Conservation (phyloP, 30 jellyfish, hydroid and myxozoan species). For the Rhopilema esculentum region DNA sequence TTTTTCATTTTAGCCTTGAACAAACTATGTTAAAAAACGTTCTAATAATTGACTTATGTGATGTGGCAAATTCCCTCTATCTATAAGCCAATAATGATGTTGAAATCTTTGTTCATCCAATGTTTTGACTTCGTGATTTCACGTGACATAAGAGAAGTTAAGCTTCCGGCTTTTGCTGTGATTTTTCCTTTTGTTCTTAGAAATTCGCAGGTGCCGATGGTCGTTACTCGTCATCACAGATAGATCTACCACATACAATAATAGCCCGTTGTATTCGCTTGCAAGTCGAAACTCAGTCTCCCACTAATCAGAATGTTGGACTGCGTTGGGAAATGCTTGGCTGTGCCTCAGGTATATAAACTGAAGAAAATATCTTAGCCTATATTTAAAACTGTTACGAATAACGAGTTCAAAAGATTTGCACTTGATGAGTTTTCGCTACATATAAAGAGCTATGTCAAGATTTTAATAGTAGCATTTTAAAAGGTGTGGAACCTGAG, state of each 20-base stretch:
- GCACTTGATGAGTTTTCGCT: too few species aligned
- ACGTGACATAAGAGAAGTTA: too few species aligned
- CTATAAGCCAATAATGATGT: background rate
- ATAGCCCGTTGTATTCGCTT: conserved; percentile 55
- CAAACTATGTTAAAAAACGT: too few species aligned
- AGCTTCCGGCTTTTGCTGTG: too few species aligned
- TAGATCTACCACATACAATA: conserved; percentile 57
- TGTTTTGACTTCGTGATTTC: too few species aligned
- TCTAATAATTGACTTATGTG: too few species aligned
- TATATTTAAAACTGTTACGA: background rate
- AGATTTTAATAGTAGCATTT: too few species aligned
- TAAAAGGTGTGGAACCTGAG: too few species aligned
- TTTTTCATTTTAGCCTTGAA: too few species aligned
- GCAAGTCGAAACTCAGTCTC: conserved; percentile 57
- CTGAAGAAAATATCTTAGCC: background rate
- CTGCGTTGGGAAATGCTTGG: conserved; percentile 80
- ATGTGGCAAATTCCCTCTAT: too few species aligned
- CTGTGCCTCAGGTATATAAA: conserved; percentile 50
- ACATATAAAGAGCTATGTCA: too few species aligned
- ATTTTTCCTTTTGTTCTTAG: background rate
- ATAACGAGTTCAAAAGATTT: background rate
- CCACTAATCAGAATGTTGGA: conserved; percentile 26
- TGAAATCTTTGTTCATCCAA: background rate
- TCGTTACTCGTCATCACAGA: conserved; percentile 55
- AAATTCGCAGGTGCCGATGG: conserved; percentile 39